Conservation (phyloP, 2,888 invertebrate species). For the Hydrotaea cyrtoneurina region DNA sequence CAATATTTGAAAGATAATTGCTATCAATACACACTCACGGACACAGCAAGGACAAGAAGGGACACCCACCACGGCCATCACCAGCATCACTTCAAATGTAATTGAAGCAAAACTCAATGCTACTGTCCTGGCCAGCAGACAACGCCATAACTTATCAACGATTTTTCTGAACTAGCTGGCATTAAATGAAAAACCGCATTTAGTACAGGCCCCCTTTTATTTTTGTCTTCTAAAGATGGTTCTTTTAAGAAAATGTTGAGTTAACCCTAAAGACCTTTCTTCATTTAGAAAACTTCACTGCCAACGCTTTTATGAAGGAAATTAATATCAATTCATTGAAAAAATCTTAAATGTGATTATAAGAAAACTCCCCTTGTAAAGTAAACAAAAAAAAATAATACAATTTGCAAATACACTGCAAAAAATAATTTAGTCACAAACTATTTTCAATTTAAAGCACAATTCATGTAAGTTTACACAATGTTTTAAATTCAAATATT, state of each 20-base stretch:
- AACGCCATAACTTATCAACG: slow-evolving; percentile 17
- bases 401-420: slow-evolving; percentile 4
- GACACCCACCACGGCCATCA: too few relatives aligned
- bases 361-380: not conserved
- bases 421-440: not conserved
- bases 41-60: not conserved
- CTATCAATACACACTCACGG: slow-evolving; percentile 71
- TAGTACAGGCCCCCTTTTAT: slow-evolving; percentile 1
- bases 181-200: not conserved
- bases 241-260: not conserved
- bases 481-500: too few relatives aligned
- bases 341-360: slow-evolving; percentile 30
- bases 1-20: slow-evolving; percentile 78
- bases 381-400: not conserved
- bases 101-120: slow-evolving; percentile 25
- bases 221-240: not conserved
- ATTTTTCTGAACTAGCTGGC: not conserved
- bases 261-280: not conserved
- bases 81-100: slow-evolving; percentile 16
- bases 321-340: not conserved
- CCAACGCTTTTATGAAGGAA: not conserved
- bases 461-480: too few relatives aligned
- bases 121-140: not conserved
- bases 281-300: not conserved
- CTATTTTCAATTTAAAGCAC: not conserved